phyloP scores from a whole-genome alignment of 2,888 invertebrate genomes.

The Nymphalis urticae region DNA sequence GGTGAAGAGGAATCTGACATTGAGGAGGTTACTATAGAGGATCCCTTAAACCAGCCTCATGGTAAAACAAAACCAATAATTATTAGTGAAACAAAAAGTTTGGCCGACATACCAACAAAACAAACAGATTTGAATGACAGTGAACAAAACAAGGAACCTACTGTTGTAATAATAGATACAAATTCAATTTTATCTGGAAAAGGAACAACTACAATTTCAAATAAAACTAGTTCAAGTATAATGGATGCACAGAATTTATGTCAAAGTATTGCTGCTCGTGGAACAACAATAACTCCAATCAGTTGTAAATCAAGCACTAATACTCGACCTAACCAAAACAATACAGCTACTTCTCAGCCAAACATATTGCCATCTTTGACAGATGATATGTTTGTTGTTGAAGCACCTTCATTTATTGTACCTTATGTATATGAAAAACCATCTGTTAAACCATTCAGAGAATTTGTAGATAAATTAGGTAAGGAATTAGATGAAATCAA shows the following conservation, averaged over 20 bases:
- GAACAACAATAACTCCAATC: conserved; percentile 82
- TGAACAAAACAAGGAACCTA: conserved; percentile 86
- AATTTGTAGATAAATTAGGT: conserved; percentile 85
- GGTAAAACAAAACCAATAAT: conserved; percentile 80
- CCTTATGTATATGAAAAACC: conserved; percentile 96
- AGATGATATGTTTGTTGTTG: conserved; percentile 95
- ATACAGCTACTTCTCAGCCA: conserved; percentile 54
- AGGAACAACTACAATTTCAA: conserved; percentile 48
- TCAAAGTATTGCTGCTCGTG: conserved; percentile 74
- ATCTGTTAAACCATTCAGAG: conserved; percentile 89
- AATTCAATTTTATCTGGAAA: conserved; percentile 83
- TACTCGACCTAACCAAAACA: conserved; percentile 42
- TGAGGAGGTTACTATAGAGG: conserved; percentile 86
- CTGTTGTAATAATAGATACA: conserved; percentile 92
- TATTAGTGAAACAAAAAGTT: conserved; percentile 87
- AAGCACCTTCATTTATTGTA: conserved; percentile 95
- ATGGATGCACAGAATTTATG: conserved; percentile 69
- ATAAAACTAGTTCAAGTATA: conserved; percentile 52
- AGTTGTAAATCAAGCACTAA: conserved; percentile 54
- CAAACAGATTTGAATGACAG: conserved; percentile 63
- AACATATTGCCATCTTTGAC: conserved; percentile 89
- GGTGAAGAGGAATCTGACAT: conserved; percentile 83
- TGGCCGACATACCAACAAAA: conserved; percentile 86
- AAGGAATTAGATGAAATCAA: conserved; percentile 82
- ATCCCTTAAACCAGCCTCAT: conserved; percentile 81